Conservation (phyloP, 2,113 vertebrate genomes). For the Osmerus eperlanus region DNA sequence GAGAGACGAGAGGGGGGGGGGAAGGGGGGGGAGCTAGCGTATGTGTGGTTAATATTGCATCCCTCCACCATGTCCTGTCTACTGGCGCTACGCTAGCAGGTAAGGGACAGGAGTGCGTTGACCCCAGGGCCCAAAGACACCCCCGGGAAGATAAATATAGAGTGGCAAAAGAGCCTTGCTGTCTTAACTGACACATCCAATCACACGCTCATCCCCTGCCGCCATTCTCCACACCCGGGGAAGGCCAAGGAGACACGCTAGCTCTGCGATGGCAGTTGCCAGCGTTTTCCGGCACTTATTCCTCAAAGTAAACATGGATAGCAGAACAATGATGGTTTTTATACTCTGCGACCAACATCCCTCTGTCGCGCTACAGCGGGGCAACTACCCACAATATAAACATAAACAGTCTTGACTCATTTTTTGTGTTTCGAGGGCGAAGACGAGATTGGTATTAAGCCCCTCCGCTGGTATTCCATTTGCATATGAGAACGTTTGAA, state of each 20-base stretch:
- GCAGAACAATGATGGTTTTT: slow-evolving; percentile 30
- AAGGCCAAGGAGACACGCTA: slow-evolving; percentile 39
- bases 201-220: slow-evolving; percentile 50
- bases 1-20: slow-evolving; percentile 20
- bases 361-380: slow-evolving; percentile 31
- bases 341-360: slow-evolving; percentile 38
- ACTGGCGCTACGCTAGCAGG: slow-evolving; percentile 50
- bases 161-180: slow-evolving; percentile 44
- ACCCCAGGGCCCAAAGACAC: slow-evolving; percentile 56
- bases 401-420: slow-evolving; percentile 58
- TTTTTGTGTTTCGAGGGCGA: slow-evolving; percentile 32
- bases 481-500: slow-evolving; percentile 70
- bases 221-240: slow-evolving; percentile 38
- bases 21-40: slow-evolving; percentile 37
- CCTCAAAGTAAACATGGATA: slow-evolving; percentile 53
- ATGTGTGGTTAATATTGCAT: slow-evolving; percentile 46
- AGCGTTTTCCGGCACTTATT: slow-evolving; percentile 27
- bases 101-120: slow-evolving; percentile 50
- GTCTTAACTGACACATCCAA: slow-evolving; percentile 65
- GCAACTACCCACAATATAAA: slow-evolving; percentile 46
- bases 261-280: slow-evolving; percentile 17
- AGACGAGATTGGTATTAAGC: slow-evolving; percentile 52
- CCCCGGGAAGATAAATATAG: slow-evolving; percentile 62
- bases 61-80: slow-evolving; percentile 47
- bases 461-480: slow-evolving; percentile 54